These are phyloP conservation scores for Hirtodrosophila trivittata DNA, from an alignment of 2,888 invertebrate species.

Conservation along the genomic window DNA sequence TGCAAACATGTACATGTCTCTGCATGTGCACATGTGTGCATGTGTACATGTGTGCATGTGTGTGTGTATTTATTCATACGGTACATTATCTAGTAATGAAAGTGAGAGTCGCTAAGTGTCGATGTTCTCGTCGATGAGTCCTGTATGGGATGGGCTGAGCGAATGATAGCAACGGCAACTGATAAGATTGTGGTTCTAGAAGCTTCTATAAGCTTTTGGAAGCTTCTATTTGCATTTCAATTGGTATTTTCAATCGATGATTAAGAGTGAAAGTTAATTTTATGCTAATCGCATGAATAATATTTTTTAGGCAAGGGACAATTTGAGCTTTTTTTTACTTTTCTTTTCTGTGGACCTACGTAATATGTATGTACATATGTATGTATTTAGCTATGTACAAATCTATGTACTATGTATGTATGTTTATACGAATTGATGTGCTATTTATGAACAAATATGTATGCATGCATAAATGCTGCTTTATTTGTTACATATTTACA, in stretches of 20 bases:
- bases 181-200: slow-evolving; percentile 2
- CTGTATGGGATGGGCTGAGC: background rate
- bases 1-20: background rate
- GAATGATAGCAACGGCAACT: slow-evolving; percentile 9
- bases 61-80: slow-evolving; percentile 20
- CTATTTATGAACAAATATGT: too few relatives aligned
- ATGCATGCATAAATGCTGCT: too few relatives aligned
- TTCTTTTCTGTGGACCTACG: too few relatives aligned
- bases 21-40: slow-evolving; percentile 4
- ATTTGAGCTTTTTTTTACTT: too few relatives aligned
- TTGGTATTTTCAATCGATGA: too few relatives aligned
- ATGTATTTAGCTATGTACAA: slow-evolving; percentile 11
- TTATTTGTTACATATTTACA: too few relatives aligned
- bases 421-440: slow-evolving; percentile 1
- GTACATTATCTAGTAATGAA: slow-evolving; percentile 47
- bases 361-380: slow-evolving; percentile 6
- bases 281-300: too few relatives aligned
- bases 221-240: too few relatives aligned
- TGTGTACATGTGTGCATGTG: slow-evolving; percentile 13
- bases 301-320: too few relatives aligned
- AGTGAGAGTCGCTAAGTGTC: slow-evolving; percentile 46
- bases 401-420: slow-evolving; percentile 12
- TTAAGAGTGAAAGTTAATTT: too few relatives aligned
- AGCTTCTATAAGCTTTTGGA: too few relatives aligned
- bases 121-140: slow-evolving; percentile 14